Evolutionary conservation across 2,113 vertebrate species (phyloP), one percentile per base, ranked within the genome.

Genomic region (Notothenia coriiceps): DNA sequence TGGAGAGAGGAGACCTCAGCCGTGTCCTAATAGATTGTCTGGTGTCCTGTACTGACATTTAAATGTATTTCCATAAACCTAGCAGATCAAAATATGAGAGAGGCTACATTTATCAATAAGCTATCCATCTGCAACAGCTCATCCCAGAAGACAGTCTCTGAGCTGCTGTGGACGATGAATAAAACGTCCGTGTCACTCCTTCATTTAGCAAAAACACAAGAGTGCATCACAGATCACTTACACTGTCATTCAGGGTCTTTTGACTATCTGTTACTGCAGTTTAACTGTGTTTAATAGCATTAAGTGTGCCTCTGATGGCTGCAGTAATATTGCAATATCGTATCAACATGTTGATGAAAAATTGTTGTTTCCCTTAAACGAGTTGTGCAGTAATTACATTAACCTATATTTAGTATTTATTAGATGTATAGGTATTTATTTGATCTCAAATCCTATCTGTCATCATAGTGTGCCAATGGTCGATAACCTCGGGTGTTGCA

Each of bases 41-140:
- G 20, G 72, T 64, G 57, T 73, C 73, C 50, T 69, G 81, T 20
- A 10, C 54, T 69, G 77, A 73, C 67, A 66, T 82, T 76, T 80
- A 65, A 86, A 83, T 88, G 63, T 65, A 75, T 90, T 85, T 80
- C 67, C 76, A 85, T 86, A 83, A 80, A 79, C 56, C 33, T 50
- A 63, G 67, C 70, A 61, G 79, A 88, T 86, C 76, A 82, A 80
- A 83, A 79, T 72, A 82, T 10, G 6, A 33, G 46, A 74, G 8
- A 43, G 25, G 61, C 70, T 46, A 59, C 63, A 82, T 86, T 82
- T 74, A 77, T 89, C 82, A 87, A 77, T 77, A 68, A 85, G 50
- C 65, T 64, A 74, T 80, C 76, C 78, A 64, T 80, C 60, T 89
- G 75, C 79, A 64, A 14, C 71, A 40, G 40, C 68, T 59, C 40